phyloP scores from a whole-genome alignment of 2,797 vertebrate species.

The Lithobates pipiens region DNA sequence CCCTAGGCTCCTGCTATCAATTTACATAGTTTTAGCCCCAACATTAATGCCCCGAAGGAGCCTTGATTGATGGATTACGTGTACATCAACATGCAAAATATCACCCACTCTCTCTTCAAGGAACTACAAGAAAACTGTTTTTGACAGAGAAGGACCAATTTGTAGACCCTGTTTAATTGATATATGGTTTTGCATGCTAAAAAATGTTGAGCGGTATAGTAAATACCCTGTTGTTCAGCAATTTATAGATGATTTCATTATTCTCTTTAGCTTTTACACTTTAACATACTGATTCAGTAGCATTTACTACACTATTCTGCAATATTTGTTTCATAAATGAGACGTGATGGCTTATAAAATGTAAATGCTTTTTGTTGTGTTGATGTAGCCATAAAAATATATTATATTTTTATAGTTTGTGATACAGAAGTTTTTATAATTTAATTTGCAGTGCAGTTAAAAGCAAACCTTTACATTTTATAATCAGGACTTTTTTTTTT shows the following conservation, averaged over 20 bases:
- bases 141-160: too few relatives aligned
- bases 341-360: slow-evolving; percentile 33
- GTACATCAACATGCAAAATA: too few relatives aligned
- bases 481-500: slow-evolving; percentile 31
- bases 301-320: neutral
- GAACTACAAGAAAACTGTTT: too few relatives aligned
- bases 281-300: neutral
- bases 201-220: neutral
- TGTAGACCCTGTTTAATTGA: too few relatives aligned
- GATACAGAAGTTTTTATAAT: slow-evolving; percentile 19
- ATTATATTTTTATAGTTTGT: slow-evolving; percentile 41
- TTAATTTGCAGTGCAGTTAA: slow-evolving; percentile 31
- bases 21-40: too few relatives aligned
- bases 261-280: neutral
- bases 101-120: too few relatives aligned
- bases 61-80: too few relatives aligned
- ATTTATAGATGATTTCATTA: neutral
- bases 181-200: neutral
- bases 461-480: slow-evolving; percentile 10
- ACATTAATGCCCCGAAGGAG: too few relatives aligned
- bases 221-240: slow-evolving; percentile 6
- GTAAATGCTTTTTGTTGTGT: slow-evolving; percentile 44
- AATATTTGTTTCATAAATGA: slow-evolving; percentile 8
- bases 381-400: slow-evolving; percentile 30
- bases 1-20: too few relatives aligned